phyloP scores from a whole-genome alignment of 2,113 vertebrate genomes.

The Oreochromis niloticus region DNA sequence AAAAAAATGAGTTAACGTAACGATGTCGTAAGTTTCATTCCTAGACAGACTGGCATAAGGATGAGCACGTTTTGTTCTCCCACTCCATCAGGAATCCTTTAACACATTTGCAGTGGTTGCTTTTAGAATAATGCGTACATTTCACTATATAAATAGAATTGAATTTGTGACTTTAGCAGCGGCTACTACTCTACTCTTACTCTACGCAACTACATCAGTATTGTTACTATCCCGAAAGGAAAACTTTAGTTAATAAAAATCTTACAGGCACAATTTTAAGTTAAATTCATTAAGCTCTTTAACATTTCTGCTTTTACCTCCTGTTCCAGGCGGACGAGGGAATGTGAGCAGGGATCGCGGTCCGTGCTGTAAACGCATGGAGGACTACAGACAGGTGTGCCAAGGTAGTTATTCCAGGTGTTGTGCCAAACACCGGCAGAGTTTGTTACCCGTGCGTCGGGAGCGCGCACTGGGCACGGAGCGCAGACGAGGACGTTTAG shows the following conservation, averaged over 20 bases:
- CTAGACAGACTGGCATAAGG: background rate
- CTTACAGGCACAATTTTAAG: background rate
- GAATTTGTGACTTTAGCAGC: background rate
- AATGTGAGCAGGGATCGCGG: background rate
- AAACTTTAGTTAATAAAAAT: background rate
- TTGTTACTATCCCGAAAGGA: background rate
- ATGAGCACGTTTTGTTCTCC: background rate
- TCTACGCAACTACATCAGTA: background rate
- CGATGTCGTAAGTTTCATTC: background rate
- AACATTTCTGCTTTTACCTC: background rate
- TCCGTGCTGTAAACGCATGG: fast-evolving
- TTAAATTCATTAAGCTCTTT: background rate
- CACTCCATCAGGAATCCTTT: background rate
- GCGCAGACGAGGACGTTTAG: background rate
- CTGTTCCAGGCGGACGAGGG: background rate
- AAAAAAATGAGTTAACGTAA: background rate
- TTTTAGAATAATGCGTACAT: background rate
- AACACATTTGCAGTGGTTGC: background rate
- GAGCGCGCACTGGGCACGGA: background rate
- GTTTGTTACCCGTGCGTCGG: background rate
- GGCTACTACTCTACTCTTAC: background rate
- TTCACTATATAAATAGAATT: background rate
- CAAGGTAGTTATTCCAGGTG: background rate
- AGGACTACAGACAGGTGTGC: background rate
- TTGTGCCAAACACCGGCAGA: too few species aligned